Evolutionary conservation across 2,797 vertebrate genomes (phyloP).

Genomic region (Etheostoma nigrum): DNA sequence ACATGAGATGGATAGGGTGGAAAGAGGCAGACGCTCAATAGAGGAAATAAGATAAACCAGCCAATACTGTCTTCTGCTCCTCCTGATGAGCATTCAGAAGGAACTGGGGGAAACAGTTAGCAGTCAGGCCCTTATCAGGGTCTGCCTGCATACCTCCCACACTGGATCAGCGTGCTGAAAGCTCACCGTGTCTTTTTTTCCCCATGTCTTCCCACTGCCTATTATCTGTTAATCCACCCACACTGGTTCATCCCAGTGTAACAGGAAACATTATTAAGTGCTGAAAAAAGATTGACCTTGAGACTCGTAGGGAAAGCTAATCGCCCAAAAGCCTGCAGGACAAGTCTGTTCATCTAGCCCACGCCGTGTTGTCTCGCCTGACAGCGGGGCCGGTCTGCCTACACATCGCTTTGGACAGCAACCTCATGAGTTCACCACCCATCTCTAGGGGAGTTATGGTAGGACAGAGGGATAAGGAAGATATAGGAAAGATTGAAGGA

Average conservation of each 20-base stretch:
- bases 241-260: slow-evolving; percentile 67
- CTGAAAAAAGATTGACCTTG: slow-evolving; percentile 52
- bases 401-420: slow-evolving; percentile 37
- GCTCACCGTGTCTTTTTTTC: slow-evolving; percentile 55
- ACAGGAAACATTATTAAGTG: slow-evolving; percentile 66
- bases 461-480: slow-evolving; percentile 24
- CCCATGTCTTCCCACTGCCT: slow-evolving; percentile 60
- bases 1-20: slow-evolving; percentile 53
- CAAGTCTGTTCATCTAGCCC: slow-evolving; percentile 51
- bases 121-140: slow-evolving; percentile 74
- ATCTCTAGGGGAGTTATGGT: slow-evolving; percentile 19
- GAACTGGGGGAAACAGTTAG: slow-evolving; percentile 69
- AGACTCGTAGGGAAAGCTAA: slow-evolving; percentile 52
- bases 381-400: slow-evolving; percentile 32
- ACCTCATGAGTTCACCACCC: slow-evolving; percentile 18
- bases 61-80: slow-evolving; percentile 61
- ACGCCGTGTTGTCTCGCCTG: slow-evolving; percentile 3
- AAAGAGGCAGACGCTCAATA: slow-evolving; percentile 51
- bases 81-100: slow-evolving; percentile 73
- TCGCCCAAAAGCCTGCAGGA: slow-evolving; percentile 55
- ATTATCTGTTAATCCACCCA: slow-evolving; percentile 80
- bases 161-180: slow-evolving; percentile 74
- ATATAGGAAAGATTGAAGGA: slow-evolving; percentile 25
- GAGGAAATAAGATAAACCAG: slow-evolving; percentile 61
- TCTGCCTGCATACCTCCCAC: slow-evolving; percentile 75